Percentiles rank a stretch among this genome's conserved stretches.
Conservation (phyloP, 1,140 invertebrate genomes). For the Acromyrmex charruanus region DNA sequence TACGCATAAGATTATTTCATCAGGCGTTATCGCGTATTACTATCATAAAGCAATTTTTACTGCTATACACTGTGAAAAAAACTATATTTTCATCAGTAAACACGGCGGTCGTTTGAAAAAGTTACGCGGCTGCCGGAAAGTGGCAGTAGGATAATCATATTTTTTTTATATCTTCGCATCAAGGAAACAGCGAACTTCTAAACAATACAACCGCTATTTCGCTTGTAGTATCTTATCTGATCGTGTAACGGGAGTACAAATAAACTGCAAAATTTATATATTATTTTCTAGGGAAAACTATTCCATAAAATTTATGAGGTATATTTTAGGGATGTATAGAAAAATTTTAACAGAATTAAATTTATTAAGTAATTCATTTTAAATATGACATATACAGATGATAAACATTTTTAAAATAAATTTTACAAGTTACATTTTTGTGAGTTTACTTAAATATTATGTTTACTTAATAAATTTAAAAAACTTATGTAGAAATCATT, state of each 20-base stretch:
- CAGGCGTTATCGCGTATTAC: conserved; percentile 4
- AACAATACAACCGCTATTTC: conserved; percentile 49
- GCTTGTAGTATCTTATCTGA: conserved; percentile 19
- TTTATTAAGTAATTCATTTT: neutral
- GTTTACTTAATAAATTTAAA: neutral
- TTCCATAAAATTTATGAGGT: neutral
- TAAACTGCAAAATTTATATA: conserved; percentile 17
- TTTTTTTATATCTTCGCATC: conserved; percentile 42
- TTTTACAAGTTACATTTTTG: neutral
- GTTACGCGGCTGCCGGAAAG: conserved; percentile 11
- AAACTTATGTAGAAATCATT: neutral
- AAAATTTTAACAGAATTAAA: neutral
- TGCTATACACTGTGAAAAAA: conserved; percentile 30
- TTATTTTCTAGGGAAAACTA: conserved; percentile 13
- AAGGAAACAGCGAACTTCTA: conserved; percentile 30
- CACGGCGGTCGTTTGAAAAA: conserved; percentile 44
- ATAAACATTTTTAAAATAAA: neutral
- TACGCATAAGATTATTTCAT: conserved; percentile 46
- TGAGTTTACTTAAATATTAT: neutral
- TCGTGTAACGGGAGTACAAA: conserved; percentile 13
- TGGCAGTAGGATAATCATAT: conserved; percentile 32
- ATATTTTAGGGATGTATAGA: neutral
- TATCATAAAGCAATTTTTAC: conserved; percentile 48
- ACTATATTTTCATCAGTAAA: conserved; percentile 38
- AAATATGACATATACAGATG: neutral